Base-by-base conservation (phyloP, 2,113 vertebrate genomes). In the Platysteira castanea region DNA sequence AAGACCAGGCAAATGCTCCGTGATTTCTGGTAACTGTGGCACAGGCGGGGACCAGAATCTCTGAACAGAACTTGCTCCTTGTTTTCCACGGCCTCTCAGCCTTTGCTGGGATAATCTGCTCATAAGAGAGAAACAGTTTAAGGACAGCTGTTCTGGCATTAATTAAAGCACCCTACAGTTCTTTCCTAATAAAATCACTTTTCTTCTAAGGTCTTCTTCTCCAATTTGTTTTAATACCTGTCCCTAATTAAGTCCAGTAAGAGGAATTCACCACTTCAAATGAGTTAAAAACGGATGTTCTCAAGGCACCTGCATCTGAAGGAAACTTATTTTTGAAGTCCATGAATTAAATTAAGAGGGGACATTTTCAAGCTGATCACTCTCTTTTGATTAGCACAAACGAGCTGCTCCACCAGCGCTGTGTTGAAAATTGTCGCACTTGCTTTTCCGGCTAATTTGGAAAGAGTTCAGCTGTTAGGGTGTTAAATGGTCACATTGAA, bases 321-420 rank as follows among this genome's bases (percentile, higher is more conserved):
- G 83, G 33, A 90, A 90, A 94, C 76, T 84, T 67, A 74, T 47
- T 90, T 94, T 89, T 90, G 85, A 96, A 90, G 85, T 52, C 87
- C 44, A 39, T 47, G 85, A 81, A 89, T 96, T 69, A 74, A 65
- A 84, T 89, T 78, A 94, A 82, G 77, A 79, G 64, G 71, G 73
- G 71, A 86, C 50, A 27, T 96, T 88, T 89, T 67, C 78, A 74
- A 83, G 64, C 71, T 74, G 82, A 93, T 93, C 11, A 6, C 50
- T 91, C 78, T 73, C 82, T 96, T 96, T 93, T 93, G 92, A 97
- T 90, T 67, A 93, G 64, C 85, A n/a, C 85, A 86, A 90, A 95
- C 2, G 20, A 93, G 83, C 68, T 18, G 44, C 71, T 95, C 85
- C 21, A 17, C 41, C 22, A 2, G 47, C 2, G 1, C 67, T 8